Base-by-base conservation (phyloP, 2,888 invertebrate species). In the Geophilus truncorum region DNA sequence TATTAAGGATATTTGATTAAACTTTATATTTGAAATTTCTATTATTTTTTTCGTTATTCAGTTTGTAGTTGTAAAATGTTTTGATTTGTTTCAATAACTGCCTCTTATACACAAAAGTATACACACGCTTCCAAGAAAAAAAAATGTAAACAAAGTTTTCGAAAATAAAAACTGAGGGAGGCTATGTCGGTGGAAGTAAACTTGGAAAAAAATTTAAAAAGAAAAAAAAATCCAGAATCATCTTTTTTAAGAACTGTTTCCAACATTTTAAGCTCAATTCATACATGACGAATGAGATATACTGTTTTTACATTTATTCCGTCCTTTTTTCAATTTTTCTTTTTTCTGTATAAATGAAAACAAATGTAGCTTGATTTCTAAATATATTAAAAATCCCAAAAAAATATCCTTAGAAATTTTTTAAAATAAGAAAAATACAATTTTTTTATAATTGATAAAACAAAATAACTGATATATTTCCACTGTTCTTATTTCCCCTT, bases 1-100 rank as follows among this genome's bases (percentile, higher is more conserved):
- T 62, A 62, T 62, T 62, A 62, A 62, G 57, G 57, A 62, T 62
- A 23, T 62, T 62, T 62, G 57, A 62, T 62, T 62, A 62, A 62
- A 62, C 57, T 62, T 62, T 62, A 62, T 62, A 62, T 62, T 62
- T 62, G 57, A 62, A 62, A 62, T 62, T 62, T 62, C 57, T 62
- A 62, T 62, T 62, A 62, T 62, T 62, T 62, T 62, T 62, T 23
- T 62, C 10, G 57, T 21, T 40, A 40, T 40, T 40, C 40, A 23
- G 6, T 62, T 62, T 62, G 57, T 62, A 62, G 21, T 62, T 21
- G n/a, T 7, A 1, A 62, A 40, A 21, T 62, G n/a, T n/a, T n/a
- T n/a, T n/a, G n/a, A n/a, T 62, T 62, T 21, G 5, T 62, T 62
- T 6, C 4, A 62, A 62, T 62, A 62, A 62, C 57, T 62, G 57